phyloP scores from a whole-genome alignment of 2,888 invertebrate genomes.

The Xylophagus ater region DNA sequence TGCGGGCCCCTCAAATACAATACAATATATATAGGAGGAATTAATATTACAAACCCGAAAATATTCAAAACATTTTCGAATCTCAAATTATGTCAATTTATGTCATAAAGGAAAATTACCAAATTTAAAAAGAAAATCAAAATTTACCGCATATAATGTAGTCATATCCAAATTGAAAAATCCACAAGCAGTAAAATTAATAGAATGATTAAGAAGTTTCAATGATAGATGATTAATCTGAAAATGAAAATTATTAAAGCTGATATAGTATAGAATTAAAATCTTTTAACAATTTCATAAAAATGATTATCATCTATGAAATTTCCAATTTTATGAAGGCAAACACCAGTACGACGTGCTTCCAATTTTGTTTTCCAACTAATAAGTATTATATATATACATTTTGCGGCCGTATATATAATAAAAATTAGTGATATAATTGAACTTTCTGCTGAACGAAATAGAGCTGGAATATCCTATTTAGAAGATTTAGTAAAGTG shows the following conservation, averaged over 20 bases:
- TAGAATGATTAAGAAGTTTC: constrained; percentile 36
- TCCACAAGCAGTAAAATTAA: constrained; percentile 39
- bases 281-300: constrained; percentile 33
- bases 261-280: constrained; percentile 1
- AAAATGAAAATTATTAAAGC: not conserved
- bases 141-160: constrained; percentile 35
- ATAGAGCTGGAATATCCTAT: constrained; percentile 30
- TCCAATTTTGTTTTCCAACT: constrained; percentile 39
- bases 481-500: not conserved
- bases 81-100: too few species aligned
- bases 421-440: constrained; percentile 30
- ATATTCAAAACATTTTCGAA: too few species aligned
- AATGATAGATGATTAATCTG: constrained; percentile 37
- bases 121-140: too few species aligned
- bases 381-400: constrained; percentile 34
- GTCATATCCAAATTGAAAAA: constrained; percentile 40
- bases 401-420: constrained; percentile 34
- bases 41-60: too few species aligned
- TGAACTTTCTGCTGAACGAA: constrained; percentile 34
- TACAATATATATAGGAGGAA: too few species aligned
- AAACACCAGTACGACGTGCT: constrained; percentile 36
- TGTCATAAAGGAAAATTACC: too few species aligned
- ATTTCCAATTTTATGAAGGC: constrained; percentile 36
- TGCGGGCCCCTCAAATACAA: too few species aligned
- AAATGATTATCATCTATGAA: constrained; percentile 35